Evolutionary conservation across 2,797 vertebrate genomes (phyloP).

Genomic region (Astyanax mexicanus): DNA sequence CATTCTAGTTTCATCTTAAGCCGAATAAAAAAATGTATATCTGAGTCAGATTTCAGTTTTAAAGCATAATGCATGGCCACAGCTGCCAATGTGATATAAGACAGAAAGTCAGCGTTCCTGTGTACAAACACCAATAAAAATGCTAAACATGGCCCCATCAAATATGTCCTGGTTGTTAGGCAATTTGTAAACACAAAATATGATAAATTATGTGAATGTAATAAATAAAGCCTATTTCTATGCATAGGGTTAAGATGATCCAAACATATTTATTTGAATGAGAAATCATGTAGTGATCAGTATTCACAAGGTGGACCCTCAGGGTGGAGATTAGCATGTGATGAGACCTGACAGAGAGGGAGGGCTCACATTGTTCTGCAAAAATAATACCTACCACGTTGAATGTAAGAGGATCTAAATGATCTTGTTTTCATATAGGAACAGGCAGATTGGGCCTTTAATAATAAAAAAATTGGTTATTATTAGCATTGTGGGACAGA

Average conservation of each 20-base stretch:
- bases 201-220: not conserved
- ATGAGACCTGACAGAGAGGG: slow-evolving; percentile 17
- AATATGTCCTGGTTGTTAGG: not conserved
- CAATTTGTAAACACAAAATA: not conserved
- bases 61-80: not conserved
- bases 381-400: not conserved
- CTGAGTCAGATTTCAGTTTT: not conserved
- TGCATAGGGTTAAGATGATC: not conserved
- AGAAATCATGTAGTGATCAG: slow-evolving; percentile 36
- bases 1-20: not conserved
- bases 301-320: slow-evolving; percentile 41
- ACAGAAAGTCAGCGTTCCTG: slow-evolving; percentile 5
- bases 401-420: not conserved
- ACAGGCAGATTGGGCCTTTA: not conserved
- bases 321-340: slow-evolving; percentile 28
- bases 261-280: slow-evolving; percentile 20
- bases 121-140: slow-evolving; percentile 21
- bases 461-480: not conserved
- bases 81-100: not conserved
- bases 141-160: slow-evolving; percentile 11
- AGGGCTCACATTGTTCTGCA: not conserved
- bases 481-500: not conserved
- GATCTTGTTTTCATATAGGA: not conserved
- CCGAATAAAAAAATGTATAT: not conserved
- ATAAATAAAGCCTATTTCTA: not conserved